Base-by-base conservation (phyloP, 2,888 invertebrate species). In the Steinernema hermaphroditum region DNA sequence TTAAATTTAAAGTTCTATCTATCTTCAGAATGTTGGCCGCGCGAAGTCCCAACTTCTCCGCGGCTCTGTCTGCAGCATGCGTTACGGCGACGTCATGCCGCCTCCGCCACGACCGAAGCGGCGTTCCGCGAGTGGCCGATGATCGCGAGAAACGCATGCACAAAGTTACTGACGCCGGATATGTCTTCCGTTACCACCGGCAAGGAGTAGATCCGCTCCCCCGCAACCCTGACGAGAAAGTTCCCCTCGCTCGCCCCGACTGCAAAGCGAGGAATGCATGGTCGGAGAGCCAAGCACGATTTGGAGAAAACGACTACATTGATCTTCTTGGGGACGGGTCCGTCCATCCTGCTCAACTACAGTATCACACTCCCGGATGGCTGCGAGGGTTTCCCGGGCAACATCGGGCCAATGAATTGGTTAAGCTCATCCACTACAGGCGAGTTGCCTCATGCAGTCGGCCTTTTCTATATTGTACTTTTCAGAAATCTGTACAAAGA, bases 281-380 rank as follows among this genome's bases (percentile, higher is more conserved):
- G 79, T 49, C 72, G 19, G 70, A 44, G 29, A 74, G 71, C 62
- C 76, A 76, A 68, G 79, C 79, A 34, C 54, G 72, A 32, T 85
- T 84, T 73, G 85, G 85, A 16, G 84, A 83, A 69, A 85, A 85
- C 69, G 85, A 85, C 72, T 85, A 85, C 74, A 85, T 85, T 54
- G 90, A 97, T 87, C 94, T 97, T 74, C 89, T 97, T 70, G 96
- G 96, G 0, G 91, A 92, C 85, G 93, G 93, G 41, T 90, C 90
- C 14, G 70, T 76, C 6, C 93, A 94, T 87, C 96, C 96, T 0
- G 91, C 92, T 0, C 92, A 91, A 86, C 91, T 95, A 16, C 87
- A 94, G 16, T 94, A 94, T 85, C 91, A 92, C 75, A 91, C 94
- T 6, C 96, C 96, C 0, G 88, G 90, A 0, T 97, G 96, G 96